Percentiles rank a stretch among this genome's conserved stretches.
Evolutionary conservation across 1,140 invertebrate species (phyloP).

Genomic region (Anthonomus grandis): DNA sequence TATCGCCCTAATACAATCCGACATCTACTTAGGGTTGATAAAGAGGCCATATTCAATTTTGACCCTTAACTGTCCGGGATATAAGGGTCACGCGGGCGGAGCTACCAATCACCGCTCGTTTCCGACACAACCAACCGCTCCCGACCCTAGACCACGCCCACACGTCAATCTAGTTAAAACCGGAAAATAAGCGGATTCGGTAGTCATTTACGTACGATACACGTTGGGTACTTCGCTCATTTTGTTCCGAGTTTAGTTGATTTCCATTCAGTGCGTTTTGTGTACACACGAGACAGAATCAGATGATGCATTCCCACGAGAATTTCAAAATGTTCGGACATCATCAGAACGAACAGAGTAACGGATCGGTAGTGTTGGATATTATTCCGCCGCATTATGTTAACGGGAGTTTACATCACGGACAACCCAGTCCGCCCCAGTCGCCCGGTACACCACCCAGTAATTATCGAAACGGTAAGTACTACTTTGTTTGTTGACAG

Average conservation of each 20-base stretch:
- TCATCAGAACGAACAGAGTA: conserved; percentile 32
- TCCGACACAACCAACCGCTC: conserved; percentile 29
- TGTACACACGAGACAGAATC: not conserved
- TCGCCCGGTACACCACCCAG: conserved; percentile 40
- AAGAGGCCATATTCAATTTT: conserved; percentile 36
- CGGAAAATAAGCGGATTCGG: not conserved
- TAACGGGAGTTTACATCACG: conserved; percentile 32
- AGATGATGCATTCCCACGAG: conserved; percentile 26
- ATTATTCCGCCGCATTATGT: conserved; percentile 43
- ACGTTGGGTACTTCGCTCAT: not conserved
- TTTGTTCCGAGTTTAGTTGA: not conserved
- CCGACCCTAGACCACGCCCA: conserved; percentile 2
- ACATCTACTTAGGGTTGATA: conserved; percentile 47
- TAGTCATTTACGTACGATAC: not conserved
- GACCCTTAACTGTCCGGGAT: conserved; percentile 14
- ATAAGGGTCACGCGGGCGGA: conserved; percentile 33
- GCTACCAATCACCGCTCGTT: conserved; percentile 41
- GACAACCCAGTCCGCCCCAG: conserved; percentile 40
- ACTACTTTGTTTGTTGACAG: too few relatives aligned
- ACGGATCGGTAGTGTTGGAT: conserved; percentile 39
- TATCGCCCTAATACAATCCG: conserved; percentile 40
- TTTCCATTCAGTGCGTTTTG: not conserved
- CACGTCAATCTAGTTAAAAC: conserved; percentile 15
- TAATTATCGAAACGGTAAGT: conserved; percentile 24
- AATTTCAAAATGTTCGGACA: conserved; percentile 39